Evolutionary conservation across 2,888 invertebrate genomes (phyloP), one percentile per base, ranked within the genome.

Genomic region (Coremacera marginata): DNA sequence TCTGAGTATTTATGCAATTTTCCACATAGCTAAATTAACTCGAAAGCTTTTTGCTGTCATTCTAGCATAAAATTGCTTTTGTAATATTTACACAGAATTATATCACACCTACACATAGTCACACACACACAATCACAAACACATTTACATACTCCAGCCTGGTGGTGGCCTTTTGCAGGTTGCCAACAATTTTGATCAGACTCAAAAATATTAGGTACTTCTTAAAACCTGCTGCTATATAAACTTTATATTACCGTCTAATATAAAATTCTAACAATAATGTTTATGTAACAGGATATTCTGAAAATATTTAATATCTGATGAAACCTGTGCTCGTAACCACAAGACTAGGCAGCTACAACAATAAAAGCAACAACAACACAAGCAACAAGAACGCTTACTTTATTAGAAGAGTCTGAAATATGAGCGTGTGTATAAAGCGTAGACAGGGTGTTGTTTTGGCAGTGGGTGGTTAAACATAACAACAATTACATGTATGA

Each of bases 271-370:
- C 34, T 34, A 37, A 34, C 31, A 22, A 19, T 9, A 25, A 34
- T 67, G 67, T 44, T 67, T 67, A 37, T 67, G 67, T 67, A 44
- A 67, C 44, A 37, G 67, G 67, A 67, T 67, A 67, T 37, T 67
- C 67, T 37, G 31, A 37, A 67, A 67, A 67, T 37, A 67, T 67
- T 37, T 37, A n/a, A 19, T 44, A 37, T 37, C 37, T 5, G 8
- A 16, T 67, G 67, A 11, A 37, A 44, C 14, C 22, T 19, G 60
- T 57, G 60, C 19, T 27, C 5, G 5, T 0, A 14, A 3, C 25
- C 25, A 60, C 22, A 60, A 60, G 27, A 27, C 16, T n/a, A 19
- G 25, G 63, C 51, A 27, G 7, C 52, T n/a, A 3, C 57, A 9
- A 68, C 25, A 57, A n/a, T 4, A 63, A 63, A 9, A 63, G 31